These are phyloP conservation scores for Camelus bactrianus DNA, from an alignment of 2,113 vertebrate species.

Conservation along the genomic window DNA sequence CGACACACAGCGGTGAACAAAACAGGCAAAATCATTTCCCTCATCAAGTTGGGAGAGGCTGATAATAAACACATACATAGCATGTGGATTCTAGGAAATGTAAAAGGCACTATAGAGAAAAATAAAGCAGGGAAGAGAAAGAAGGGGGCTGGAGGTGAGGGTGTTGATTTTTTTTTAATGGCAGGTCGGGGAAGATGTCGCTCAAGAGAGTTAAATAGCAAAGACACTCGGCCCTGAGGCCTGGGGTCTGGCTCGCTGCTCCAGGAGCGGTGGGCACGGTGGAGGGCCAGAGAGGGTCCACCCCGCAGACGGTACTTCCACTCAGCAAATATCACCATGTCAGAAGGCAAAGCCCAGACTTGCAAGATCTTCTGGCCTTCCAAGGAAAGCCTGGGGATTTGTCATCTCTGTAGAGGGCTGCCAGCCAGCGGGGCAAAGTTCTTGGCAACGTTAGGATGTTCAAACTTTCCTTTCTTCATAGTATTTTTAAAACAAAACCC, in stretches of 20 bases:
- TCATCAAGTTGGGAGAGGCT: not conserved
- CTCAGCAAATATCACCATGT: rapidly evolving
- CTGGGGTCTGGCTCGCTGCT: not conserved
- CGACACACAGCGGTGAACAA: not conserved
- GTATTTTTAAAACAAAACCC: not conserved
- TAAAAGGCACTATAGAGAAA: not conserved
- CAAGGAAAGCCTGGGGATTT: not conserved
- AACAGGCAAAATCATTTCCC: not conserved
- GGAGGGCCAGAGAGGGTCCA: rapidly evolving
- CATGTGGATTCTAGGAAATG: not conserved
- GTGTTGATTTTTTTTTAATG: not conserved
- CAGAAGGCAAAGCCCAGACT: not conserved
- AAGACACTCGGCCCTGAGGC: not conserved
- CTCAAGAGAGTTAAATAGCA: not conserved
- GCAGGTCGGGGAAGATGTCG: not conserved
- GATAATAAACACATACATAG: not conserved
- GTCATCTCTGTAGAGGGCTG: not conserved
- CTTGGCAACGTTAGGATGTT: not conserved
- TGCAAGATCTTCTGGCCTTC: not conserved
- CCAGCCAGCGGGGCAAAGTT: not conserved
- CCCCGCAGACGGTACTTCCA: rapidly evolving
- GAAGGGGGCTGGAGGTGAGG: not conserved
- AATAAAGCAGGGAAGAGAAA: not conserved
- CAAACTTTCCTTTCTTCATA: not conserved
- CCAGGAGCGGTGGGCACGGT: rapidly evolving